Evolutionary conservation across 2,113 vertebrate species (phyloP).

Genomic region (Salvelinus alpinus): DNA sequence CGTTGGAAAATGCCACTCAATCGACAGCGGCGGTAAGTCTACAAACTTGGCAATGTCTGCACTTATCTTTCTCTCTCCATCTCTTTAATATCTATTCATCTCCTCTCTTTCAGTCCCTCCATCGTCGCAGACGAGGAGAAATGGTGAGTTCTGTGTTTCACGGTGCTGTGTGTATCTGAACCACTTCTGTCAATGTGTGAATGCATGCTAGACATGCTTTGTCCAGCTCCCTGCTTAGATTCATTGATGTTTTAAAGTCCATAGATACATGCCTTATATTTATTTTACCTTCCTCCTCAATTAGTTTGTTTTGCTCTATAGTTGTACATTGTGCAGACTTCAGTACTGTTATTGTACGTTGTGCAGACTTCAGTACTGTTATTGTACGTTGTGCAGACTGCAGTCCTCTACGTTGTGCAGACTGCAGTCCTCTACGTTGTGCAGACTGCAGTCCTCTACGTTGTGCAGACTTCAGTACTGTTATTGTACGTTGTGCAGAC

Average conservation of each 20-base stretch:
- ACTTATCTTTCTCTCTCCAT: background rate
- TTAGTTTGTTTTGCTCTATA: too few species aligned
- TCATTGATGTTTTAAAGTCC: background rate
- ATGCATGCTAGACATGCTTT: background rate
- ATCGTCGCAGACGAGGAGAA: conserved; percentile 84
- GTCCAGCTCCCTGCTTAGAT: background rate
- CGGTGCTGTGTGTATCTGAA: background rate
- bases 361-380: background rate
- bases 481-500: background rate
- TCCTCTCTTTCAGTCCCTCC: conserved; percentile 71
- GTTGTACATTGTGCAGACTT: conserved; percentile 8
- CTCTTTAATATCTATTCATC: conserved; percentile 7
- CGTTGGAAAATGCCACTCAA: conserved; percentile 70
- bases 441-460: background rate
- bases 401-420: conserved; percentile 2
- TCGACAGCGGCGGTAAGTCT: conserved; percentile 23
- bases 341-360: background rate
- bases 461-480: background rate
- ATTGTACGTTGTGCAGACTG: conserved; percentile 9
- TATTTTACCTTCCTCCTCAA: background rate
- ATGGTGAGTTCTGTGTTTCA: conserved; percentile 70
- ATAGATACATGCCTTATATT: background rate
- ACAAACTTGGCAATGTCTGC: background rate
- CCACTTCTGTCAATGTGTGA: background rate
- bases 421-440: background rate